A percentile compares a stretch with the other conserved stretches of the same genome.
These are phyloP conservation scores for Melinaea menophilus DNA, from an alignment of 2,888 invertebrate genomes.

Conservation along the genomic window DNA sequence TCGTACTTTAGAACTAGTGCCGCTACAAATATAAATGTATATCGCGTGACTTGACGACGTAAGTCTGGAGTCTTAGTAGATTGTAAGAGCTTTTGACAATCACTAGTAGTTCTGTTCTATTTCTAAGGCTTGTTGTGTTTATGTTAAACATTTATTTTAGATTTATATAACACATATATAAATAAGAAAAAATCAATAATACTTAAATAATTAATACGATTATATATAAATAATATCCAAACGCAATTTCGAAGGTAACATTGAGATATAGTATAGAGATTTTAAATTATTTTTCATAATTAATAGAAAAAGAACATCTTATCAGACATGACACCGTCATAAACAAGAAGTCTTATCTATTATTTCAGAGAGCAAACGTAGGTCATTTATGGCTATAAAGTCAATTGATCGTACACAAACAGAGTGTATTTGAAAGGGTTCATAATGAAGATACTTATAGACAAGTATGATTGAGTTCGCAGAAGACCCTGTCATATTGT, in stretches of 20 bases:
- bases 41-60: constrained; percentile 17
- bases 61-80: constrained; percentile 1
- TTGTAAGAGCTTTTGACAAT: constrained; percentile 3
- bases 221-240: neutral
- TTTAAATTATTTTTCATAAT: constrained; percentile 23
- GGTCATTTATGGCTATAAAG: constrained; percentile 35
- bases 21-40: constrained; percentile 13
- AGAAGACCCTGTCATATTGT: constrained; percentile 9
- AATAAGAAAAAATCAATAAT: neutral
- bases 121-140: neutral
- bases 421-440: constrained; percentile 18
- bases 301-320: constrained; percentile 23
- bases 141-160: neutral
- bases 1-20: neutral
- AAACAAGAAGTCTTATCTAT: constrained; percentile 26
- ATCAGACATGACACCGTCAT: constrained; percentile 25
- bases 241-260: constrained; percentile 4
- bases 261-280: constrained; percentile 18
- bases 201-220: too few relatives aligned
- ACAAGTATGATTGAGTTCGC: constrained; percentile 11
- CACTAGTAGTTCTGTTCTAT: neutral
- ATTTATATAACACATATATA: neutral
- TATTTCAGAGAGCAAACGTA: constrained; percentile 22
- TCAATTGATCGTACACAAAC: constrained; percentile 29
- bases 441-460: constrained; percentile 10